Percentiles rank a stretch among this genome's conserved stretches.
phyloP scores from a whole-genome alignment of 2,113 vertebrate species.

The Chiloscyllium plagiosum region DNA sequence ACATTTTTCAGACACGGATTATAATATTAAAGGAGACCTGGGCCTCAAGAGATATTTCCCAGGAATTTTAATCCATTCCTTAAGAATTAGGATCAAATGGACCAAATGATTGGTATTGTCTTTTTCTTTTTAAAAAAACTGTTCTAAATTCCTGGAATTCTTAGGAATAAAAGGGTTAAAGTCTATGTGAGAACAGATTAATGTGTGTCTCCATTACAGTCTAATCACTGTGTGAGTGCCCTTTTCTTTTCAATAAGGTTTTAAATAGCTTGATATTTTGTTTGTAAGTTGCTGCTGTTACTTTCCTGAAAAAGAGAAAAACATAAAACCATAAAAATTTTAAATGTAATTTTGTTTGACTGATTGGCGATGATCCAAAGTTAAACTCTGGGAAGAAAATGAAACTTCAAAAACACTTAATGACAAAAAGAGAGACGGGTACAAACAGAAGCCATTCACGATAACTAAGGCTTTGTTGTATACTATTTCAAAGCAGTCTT shows the following conservation, averaged over 20 bases:
- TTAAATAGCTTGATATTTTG: conserved; percentile 9
- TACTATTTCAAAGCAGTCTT: conserved; percentile 31
- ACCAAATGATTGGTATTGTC: background rate
- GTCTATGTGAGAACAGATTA: background rate
- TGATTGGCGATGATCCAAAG: conserved; percentile 21
- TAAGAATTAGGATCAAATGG: background rate
- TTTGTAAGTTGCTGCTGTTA: background rate
- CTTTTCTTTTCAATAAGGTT: background rate
- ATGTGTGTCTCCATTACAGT: background rate
- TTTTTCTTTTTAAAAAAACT: background rate
- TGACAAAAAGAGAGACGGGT: conserved; percentile 35
- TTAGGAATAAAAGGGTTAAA: background rate
- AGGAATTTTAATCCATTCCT: conserved; percentile 23
- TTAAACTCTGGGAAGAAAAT: conserved; percentile 28
- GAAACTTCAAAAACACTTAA: conserved; percentile 33
- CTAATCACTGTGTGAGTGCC: background rate
- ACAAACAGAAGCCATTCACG: conserved; percentile 18
- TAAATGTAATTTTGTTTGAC: background rate
- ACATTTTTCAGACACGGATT: background rate
- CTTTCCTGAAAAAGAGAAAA: conserved; percentile 21
- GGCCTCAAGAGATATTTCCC: background rate
- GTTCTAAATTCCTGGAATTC: conserved; percentile 9
- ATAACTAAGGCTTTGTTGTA: conserved; percentile 29
- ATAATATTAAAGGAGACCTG: background rate
- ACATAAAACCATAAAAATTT: conserved; percentile 26